phyloP scores from a whole-genome alignment of 2,888 invertebrate genomes.

The Limenitis camilla region DNA sequence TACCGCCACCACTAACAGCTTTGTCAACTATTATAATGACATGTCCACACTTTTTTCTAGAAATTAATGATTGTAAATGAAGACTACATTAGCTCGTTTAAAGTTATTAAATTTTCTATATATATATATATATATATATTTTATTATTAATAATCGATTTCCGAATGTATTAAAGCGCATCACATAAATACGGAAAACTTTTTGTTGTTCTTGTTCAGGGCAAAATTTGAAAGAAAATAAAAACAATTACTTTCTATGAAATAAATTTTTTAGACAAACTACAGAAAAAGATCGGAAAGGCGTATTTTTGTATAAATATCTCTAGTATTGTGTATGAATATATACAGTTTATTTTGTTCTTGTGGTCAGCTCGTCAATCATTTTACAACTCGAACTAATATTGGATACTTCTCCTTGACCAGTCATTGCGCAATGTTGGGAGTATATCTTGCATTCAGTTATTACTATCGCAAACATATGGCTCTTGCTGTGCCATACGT shows the following conservation, averaged over 20 bases:
- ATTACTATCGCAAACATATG: conserved; percentile 6
- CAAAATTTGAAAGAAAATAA: too few relatives aligned
- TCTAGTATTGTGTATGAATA: too few relatives aligned
- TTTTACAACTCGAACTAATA: neutral
- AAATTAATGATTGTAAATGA: conserved; percentile 11
- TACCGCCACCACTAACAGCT: conserved; percentile 55
- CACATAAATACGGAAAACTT: too few relatives aligned
- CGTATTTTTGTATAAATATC: too few relatives aligned
- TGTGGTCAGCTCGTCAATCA: neutral
- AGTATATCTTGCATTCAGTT: neutral
- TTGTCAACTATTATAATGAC: conserved; percentile 53
- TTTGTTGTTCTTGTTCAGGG: too few relatives aligned
- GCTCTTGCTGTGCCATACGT: conserved; percentile 9
- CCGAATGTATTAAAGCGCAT: too few relatives aligned
- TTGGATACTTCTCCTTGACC: neutral
- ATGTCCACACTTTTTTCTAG: conserved; percentile 32
- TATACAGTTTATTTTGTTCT: neutral
- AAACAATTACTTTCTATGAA: too few relatives aligned
- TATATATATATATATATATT: too few relatives aligned
- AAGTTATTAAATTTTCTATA: too few relatives aligned
- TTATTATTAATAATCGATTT: too few relatives aligned
- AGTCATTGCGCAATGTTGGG: neutral
- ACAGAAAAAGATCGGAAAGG: too few relatives aligned
- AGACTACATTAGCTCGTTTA: conserved; percentile 1
- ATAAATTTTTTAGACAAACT: too few relatives aligned